Conservation (phyloP, 35 echinoderm and acorn worm species). For the Acanthaster planci region DNA sequence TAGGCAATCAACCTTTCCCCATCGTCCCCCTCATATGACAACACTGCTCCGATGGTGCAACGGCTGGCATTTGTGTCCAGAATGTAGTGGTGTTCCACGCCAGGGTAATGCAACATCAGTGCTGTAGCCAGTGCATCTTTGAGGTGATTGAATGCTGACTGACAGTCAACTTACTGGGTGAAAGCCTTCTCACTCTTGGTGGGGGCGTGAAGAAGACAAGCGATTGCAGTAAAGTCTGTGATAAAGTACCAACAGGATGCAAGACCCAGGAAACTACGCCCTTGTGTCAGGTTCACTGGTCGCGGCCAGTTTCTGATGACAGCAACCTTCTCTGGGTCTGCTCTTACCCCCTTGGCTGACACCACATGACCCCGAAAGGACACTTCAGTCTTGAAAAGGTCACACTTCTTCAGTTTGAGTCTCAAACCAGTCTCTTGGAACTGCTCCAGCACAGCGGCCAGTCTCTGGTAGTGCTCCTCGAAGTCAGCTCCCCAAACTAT, state of each 20-base stretch:
- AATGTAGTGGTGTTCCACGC: too few relatives aligned
- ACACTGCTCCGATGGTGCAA: too few relatives aligned
- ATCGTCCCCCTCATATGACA: too few relatives aligned
- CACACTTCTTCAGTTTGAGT: too few relatives aligned
- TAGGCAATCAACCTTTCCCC: too few relatives aligned
- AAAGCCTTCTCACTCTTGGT: slow-evolving; percentile 13
- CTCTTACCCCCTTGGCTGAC: slow-evolving; percentile 46
- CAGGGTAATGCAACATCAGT: not conserved
- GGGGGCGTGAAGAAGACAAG: not conserved
- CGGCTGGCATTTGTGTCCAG: too few relatives aligned
- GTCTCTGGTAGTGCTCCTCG: too few relatives aligned
- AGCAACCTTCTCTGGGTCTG: too few relatives aligned
- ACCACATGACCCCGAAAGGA: slow-evolving; percentile 52
- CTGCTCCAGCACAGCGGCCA: too few relatives aligned
- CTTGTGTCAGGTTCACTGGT: slow-evolving; percentile 31
- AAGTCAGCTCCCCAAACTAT: too few relatives aligned
- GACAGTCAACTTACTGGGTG: slow-evolving; percentile 10
- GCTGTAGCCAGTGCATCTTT: not conserved
- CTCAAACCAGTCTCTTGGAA: too few relatives aligned
- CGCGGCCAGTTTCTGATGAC: too few relatives aligned
- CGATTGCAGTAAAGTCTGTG: slow-evolving; percentile 13
- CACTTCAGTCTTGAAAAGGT: slow-evolving; percentile 34
- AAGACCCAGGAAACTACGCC: slow-evolving; percentile 32
- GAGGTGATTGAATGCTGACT: slow-evolving; percentile 50
- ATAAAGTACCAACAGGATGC: slow-evolving; percentile 43